A percentile compares a stretch with the other conserved stretches of the same genome.
phyloP scores from a whole-genome alignment of 2,113 vertebrate genomes.

The Hiodon alosoides region DNA sequence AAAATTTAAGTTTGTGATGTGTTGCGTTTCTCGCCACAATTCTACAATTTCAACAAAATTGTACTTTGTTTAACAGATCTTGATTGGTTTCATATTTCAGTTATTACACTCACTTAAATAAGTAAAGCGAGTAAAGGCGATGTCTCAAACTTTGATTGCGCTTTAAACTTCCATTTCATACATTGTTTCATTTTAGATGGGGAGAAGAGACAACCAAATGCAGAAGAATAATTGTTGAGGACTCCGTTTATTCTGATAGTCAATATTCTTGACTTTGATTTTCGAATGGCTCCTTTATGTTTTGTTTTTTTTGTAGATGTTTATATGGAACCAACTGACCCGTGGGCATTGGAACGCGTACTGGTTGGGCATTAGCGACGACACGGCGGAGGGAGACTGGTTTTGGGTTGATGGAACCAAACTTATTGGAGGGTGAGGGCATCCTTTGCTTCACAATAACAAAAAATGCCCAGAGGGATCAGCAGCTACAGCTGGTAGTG shows the following conservation, averaged over 20 bases:
- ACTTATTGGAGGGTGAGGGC: constrained; percentile 47
- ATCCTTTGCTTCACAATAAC: not conserved
- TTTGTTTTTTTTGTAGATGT: constrained; percentile 39
- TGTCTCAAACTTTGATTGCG: no score
- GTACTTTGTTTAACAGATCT: no score
- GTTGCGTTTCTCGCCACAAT: no score
- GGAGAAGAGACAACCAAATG: no score
- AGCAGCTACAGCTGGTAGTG: not conserved
- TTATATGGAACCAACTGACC: constrained; percentile 56
- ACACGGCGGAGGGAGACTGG: constrained; percentile 50
- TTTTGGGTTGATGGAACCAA: constrained; percentile 57
- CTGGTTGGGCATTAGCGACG: constrained; percentile 61
- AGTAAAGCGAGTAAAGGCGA: no score
- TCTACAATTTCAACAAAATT: no score
- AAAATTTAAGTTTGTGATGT: no score
- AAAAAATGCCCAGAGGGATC: not conserved
- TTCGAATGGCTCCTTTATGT: not conserved
- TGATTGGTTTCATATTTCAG: no score
- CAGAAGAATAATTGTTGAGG: not conserved
- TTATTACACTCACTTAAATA: no score
- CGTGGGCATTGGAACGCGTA: constrained; percentile 58
- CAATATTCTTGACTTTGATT: not conserved
- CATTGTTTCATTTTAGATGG: no score
- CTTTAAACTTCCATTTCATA: no score
- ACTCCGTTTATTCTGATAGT: not conserved